Base-by-base conservation (phyloP, 2,797 vertebrate genomes). In the Enteromius mattozi region DNA sequence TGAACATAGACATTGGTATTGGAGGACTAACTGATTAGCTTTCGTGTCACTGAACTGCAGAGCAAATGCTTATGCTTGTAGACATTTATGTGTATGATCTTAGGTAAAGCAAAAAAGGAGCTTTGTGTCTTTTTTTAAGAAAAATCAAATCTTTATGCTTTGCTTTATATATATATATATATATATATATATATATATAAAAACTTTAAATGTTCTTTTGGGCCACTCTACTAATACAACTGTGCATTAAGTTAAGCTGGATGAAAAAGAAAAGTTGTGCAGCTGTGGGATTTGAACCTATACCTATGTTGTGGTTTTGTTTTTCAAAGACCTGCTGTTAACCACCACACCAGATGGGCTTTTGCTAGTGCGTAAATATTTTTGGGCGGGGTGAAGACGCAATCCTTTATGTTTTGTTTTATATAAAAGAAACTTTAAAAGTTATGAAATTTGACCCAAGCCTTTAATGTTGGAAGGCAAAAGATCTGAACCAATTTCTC, bases 311-410 rank as follows among this genome's bases (percentile, higher is more conserved):
- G 3, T 5, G 14, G 69, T 9, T 45, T n/a, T 27, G 7, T 1
- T 9, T 27, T 24, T 27, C 42, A 17, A 9, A 27, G n/a, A 17
- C n/a, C 13, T 47, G 42, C 14, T 27, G 16, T 49, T 30, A 72
- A 47, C 21, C 70, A 49, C 14, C 42, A 19, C 42, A 9, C 42
- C 27, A 72, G 2, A 1, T 30, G 14, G 7, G 2, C n/a, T 45
- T 71, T 45, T 3, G 5, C 13, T 9, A 21, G 5, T 6, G 47
- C 4, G 0, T 0, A 3, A 21, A 2, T 6, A 16, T 30, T 16
- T 65, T 17, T 16, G 14, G 14, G 4, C n/a, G 2, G 27, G 1
- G 2, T 63, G 27, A 30, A 30, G 27, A 7, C 13, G 2, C 27
- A 65, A 65, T 12, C 27, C 27, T 65, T 6, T 65, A 33, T 65